Evolutionary conservation across 2,113 vertebrate species (phyloP), one percentile per base, ranked within the genome.

Genomic region (Uria lomvia): DNA sequence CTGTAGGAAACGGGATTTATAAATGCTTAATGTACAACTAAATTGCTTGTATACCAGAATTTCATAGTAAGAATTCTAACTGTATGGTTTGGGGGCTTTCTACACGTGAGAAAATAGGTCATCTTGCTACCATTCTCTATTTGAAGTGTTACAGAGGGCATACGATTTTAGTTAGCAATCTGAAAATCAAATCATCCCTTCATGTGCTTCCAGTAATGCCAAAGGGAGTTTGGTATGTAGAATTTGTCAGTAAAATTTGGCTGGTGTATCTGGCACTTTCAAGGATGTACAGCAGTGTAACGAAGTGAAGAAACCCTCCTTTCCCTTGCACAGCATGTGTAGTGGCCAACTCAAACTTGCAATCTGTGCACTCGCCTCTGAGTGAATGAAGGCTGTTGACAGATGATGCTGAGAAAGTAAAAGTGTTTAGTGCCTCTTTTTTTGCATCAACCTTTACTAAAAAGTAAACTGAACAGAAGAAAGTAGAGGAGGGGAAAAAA

Each of bases 371-470:
- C 45, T 92, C 2, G 7, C 38, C 32, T 59, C 78, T 58, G 40
- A 78, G 87, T 36, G 80, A 88, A 66, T 49, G 87, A 85, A 91
- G 45, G 74, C 62, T 94, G 88, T 70, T 96, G 81, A 92, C 82
- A 88, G 86, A 60, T 80, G 36, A 95, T 88, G 45, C 21, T 70
- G 27, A 88, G 67, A 66, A 90, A 88, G 40, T 62, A 16, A 40
- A 71, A 80, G 40, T 59, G 34, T 75, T 90, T 67, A 50, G 30
- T 74, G 76, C 15, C 8, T 52, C 8, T 67, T 49, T 29, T 62
- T 72, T 88, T 67, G 2, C 17, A 66, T 86, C 49, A 93, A 52
- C 26, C 29, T 92, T 88, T 75, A 17, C 18, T 42, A 74, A 74
- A 86, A 71, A 60, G 47, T 79, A 72, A 82, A 60, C 26, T 6